Percentiles rank a stretch among this genome's conserved stretches.
Evolutionary conservation across 2,888 invertebrate species (phyloP).

Genomic region (Dorcus hopei): DNA sequence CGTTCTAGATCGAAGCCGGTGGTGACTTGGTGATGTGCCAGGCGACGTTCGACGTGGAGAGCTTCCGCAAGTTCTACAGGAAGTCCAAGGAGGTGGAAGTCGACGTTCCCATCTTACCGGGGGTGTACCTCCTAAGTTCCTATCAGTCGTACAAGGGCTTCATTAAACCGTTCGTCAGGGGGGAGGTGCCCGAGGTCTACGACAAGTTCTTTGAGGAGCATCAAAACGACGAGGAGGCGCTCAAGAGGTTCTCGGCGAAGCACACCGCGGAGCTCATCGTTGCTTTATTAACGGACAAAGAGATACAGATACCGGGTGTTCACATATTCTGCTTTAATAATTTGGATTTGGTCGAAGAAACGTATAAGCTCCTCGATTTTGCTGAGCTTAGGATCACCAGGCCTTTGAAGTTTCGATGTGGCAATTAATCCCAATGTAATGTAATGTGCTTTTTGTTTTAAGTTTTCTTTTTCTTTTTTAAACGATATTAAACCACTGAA

Average conservation of each 20-base stretch:
- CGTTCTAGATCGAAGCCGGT: constrained; percentile 61
- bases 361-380: constrained; percentile 14
- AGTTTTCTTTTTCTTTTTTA: too few relatives aligned
- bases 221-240: constrained; percentile 58
- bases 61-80: constrained; percentile 61
- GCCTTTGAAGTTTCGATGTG: background rate
- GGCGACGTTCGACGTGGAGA: constrained; percentile 68
- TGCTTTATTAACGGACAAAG: constrained; percentile 49
- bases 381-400: constrained; percentile 7
- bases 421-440: background rate
- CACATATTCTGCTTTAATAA: constrained; percentile 61
- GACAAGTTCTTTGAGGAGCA: constrained; percentile 56
- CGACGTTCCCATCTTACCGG: constrained; percentile 75
- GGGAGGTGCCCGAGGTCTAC: constrained; percentile 64
- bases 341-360: constrained; percentile 20
- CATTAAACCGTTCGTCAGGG: constrained; percentile 64
- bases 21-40: constrained; percentile 87
- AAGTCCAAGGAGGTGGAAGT: constrained; percentile 67
- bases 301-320: constrained; percentile 48
- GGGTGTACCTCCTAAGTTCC: constrained; percentile 66
- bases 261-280: constrained; percentile 54
- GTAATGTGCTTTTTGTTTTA: too few relatives aligned
- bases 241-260: constrained; percentile 58
- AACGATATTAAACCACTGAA: too few relatives aligned
- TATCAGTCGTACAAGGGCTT: constrained; percentile 57